Base-by-base conservation (phyloP, 2,113 vertebrate genomes). In the Channa maculata region DNA sequence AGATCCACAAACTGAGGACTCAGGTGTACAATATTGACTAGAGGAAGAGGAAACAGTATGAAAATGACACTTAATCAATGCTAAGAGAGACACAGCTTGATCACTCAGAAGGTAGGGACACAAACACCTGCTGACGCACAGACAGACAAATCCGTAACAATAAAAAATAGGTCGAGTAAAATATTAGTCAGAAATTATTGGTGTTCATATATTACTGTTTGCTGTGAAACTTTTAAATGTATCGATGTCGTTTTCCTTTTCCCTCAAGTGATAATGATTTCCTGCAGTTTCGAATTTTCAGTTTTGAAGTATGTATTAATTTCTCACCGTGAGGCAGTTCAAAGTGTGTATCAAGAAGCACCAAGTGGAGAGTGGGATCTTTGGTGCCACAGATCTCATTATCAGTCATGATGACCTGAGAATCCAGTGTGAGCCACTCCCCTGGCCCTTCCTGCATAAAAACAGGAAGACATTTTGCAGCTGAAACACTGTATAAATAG, bases 331-430 rank as follows among this genome's bases (percentile, higher is more conserved):
- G 93, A 0, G 98, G 98, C 80, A 99, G 92, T 83, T 99, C 98
- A 0, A 99, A 99, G 82, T 97, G 97, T 0, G 97, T 98, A 85
- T 99, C 98, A 0, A 99, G 94, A 58, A 99, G 94, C 86, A 99
- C 97, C 64, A 96, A 94, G 85, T 99, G 98, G 81, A 98, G 96
- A 6, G 98, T 99, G 15, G 98, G 98, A 43, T 98, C 97, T 94
- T 98, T 98, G 89, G 98, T 99, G 84, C 98, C 98, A 0, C 97
- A 98, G 87, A 99, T 98, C 88, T 99, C 98, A 0, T 96, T 99
- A 89, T 99, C 96, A 0, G 96, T 93, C 98, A 99, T 99, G 92
- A 99, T 98, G 82, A 97, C 97, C 82, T 99, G 96, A 24, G 97
- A 99, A 89, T 99, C 97, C 11, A 99, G 92, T 0, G 97, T 98